phyloP scores from a whole-genome alignment of 2,113 vertebrate genomes.

The Ploceus nigricollis region DNA sequence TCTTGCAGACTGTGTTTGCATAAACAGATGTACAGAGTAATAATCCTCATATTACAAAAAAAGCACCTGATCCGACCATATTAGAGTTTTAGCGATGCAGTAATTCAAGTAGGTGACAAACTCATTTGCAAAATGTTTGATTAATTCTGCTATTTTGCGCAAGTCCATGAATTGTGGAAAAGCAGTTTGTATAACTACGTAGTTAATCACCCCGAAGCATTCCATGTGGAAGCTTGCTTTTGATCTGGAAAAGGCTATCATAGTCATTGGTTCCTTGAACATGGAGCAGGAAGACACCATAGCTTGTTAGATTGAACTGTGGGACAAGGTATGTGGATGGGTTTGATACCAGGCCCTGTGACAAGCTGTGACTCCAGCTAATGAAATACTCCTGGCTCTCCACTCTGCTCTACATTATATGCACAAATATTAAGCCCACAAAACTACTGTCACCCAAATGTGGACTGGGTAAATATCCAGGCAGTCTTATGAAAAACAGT shows the following conservation, averaged over 20 bases:
- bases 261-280: background rate
- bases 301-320: background rate
- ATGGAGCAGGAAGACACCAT: background rate
- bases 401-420: background rate
- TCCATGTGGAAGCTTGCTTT: background rate
- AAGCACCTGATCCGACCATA: background rate
- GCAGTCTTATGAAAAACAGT: background rate
- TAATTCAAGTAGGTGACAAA: background rate
- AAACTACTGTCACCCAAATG: background rate
- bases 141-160: background rate
- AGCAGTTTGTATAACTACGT: background rate
- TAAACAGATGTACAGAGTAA: background rate
- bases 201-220: background rate
- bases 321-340: rapidly evolving
- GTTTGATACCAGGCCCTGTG: background rate
- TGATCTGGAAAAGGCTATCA: background rate
- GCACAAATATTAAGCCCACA: background rate
- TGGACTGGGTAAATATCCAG: background rate
- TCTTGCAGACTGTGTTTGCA: background rate
- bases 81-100: background rate
- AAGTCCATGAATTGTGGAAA: background rate
- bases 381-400: background rate
- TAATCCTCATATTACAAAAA: background rate
- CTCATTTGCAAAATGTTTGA: background rate
- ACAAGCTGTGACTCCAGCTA: background rate